Percentiles rank a stretch among this genome's conserved stretches.
Evolutionary conservation across 64 coral and sea anemone species (phyloP).

Genomic region (Stylophora pistillata): DNA sequence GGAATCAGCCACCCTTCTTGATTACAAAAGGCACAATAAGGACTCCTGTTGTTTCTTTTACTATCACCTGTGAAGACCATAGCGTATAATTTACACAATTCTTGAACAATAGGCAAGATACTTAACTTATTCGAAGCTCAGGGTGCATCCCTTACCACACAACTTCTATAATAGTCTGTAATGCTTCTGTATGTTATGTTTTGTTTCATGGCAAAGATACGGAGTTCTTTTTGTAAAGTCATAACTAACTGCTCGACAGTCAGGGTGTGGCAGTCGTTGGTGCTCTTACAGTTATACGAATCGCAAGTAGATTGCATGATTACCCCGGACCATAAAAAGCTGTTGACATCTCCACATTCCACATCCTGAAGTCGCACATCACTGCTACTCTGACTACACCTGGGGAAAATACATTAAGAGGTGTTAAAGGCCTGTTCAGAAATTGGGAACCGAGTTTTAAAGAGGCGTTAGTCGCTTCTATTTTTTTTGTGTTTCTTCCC

Average conservation of each 20-base stretch:
- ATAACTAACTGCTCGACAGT: neutral
- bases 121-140: neutral
- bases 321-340: conserved; percentile 13
- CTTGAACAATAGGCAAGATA: neutral
- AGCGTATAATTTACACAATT: conserved; percentile 16
- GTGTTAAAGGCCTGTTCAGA: neutral
- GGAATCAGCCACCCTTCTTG: neutral
- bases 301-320: conserved; percentile 27
- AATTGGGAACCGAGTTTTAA: too few species aligned
- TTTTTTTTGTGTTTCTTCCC: too few species aligned
- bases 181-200: conserved; percentile 20
- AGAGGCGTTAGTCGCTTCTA: too few species aligned
- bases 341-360: conserved; percentile 4
- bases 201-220: neutral
- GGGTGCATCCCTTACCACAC: neutral
- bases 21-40: conserved; percentile 28
- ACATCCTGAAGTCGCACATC: neutral
- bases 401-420: neutral
- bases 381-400: neutral
- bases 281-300: neutral
- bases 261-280: neutral
- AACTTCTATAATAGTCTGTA: neutral
- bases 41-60: neutral
- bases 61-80: neutral
- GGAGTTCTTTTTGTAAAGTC: neutral